Base-by-base conservation (phyloP, 2,113 vertebrate species). In the Paramisgurnus dabryanus region DNA sequence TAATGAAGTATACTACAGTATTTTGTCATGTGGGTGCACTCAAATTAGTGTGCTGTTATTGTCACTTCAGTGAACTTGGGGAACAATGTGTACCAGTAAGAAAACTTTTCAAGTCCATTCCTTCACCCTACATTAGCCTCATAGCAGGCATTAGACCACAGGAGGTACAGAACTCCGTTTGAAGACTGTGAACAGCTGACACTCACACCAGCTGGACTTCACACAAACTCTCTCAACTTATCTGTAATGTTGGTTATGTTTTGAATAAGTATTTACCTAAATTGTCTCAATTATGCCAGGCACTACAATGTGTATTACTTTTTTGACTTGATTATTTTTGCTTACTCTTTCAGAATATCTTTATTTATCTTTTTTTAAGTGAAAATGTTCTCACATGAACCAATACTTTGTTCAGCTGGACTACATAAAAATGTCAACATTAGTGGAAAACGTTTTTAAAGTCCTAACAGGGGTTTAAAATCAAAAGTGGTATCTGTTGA, bases 111-210 rank as follows among this genome's bases (percentile, higher is more conserved):
- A 64, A 71, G 39, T 10, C 34, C 58, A 64, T 63, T 80, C 78
- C 60, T 45, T 71, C 67, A 53, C 57, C 58, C 41, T 71, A 6
- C 40, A 61, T 70, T 70, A 45, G 34, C 49, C 34, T 65, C 67
- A 63, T n/a, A 57, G 49, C 47, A 63, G 60, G 47, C 34, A 69
- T 45, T 57, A 17, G 60, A 66, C 60, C 41, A 57, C 67, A 67
- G 75, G 76, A 65, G 63, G 50, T 79, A 63, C 40, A 22, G 41
- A 2, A 4, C 61, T 57, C 67, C 67, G 53, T 65, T 66, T 53
- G 45, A 50, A 65, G 2, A 5, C 68, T 67, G 50, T 55, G 68
- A 41, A 72, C 81, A 82, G 76, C 75, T 82, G 81, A 64, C 27
- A 22, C 22, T 47, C 11, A 50, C 49, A 39, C 7, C 15, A 71